Conservation (phyloP, 2,113 vertebrate species). For the Illadopsis cleaveri region DNA sequence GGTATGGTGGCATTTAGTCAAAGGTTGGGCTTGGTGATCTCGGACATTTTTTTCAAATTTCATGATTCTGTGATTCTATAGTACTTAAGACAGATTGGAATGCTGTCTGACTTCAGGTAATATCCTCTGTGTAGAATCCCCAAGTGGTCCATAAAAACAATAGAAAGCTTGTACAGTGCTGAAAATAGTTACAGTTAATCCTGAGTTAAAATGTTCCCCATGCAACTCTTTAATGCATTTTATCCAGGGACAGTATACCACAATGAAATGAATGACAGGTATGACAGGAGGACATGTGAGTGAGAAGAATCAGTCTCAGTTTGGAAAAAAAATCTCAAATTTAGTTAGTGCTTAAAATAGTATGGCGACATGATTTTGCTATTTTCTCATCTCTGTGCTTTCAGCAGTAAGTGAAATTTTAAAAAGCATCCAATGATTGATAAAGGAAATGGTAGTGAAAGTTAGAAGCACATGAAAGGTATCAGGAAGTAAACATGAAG, state of each 20-base stretch:
- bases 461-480: neutral
- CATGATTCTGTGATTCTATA: neutral
- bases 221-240: neutral
- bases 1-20: rapidly evolving
- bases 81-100: neutral
- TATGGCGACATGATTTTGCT: rapidly evolving
- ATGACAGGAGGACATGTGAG: neutral
- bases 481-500: neutral
- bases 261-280: neutral
- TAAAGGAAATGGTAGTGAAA: neutral
- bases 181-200: neutral
- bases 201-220: neutral
- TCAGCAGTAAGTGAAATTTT: neutral
- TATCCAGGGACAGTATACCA: neutral
- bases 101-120: neutral
- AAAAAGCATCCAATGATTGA: neutral
- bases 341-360: neutral
- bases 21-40: neutral
- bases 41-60: neutral
- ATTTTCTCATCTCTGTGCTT: neutral
- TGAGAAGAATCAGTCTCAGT: neutral
- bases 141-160: neutral
- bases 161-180: neutral
- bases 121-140: neutral
- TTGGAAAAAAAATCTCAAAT: neutral